Evolutionary conservation across 2,797 vertebrate species (phyloP), one percentile per base, ranked within the genome.

Genomic region (Helarctos malayanus): DNA sequence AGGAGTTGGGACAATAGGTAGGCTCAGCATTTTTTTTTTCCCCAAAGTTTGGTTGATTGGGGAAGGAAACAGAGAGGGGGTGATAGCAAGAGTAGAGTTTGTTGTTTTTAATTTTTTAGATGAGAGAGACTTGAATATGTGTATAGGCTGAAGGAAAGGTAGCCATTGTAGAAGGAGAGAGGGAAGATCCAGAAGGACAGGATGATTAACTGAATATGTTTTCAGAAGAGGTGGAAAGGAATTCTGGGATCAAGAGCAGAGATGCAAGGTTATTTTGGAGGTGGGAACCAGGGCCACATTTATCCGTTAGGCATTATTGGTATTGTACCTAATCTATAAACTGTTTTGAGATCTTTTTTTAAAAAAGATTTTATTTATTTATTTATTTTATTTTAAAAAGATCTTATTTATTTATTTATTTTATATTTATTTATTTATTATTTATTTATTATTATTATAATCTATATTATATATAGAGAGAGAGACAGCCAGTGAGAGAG

Each of bases 141-240:
- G 78, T 73, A 73, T 45, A 82, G 52, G 59, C 35, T 75, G 41
- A 76, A 71, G 57, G 15, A 83, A 79, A 56, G 59, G 75, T 57
- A 79, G n/a, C 25, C 29, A 2, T 54, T 52, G 6, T 23, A 54
- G 38, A 41, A 19, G 45, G 59, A 81, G 41, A 47, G 27, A 49
- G 21, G 38, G 54, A 79, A 41, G 61, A 76, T 38, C 80, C 47
- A 80, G 47, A 78, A 79, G 71, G 84, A 57, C 79, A 83, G 56
- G 38, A 45, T 95, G 47, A 79, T 35, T 49, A 65, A 63, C 16
- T 61, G 84, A 52, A 35, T 32, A 5, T 57, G 5, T 49, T 83
- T 91, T 95, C 47, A 79, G 61, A 92, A 75, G 59, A 95, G 15
- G 52, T 84, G 6, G 7, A 35, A 93, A 75, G 59, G 41, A 78